Conservation (phyloP, 2,797 vertebrate species). For the Rhincodon typus region DNA sequence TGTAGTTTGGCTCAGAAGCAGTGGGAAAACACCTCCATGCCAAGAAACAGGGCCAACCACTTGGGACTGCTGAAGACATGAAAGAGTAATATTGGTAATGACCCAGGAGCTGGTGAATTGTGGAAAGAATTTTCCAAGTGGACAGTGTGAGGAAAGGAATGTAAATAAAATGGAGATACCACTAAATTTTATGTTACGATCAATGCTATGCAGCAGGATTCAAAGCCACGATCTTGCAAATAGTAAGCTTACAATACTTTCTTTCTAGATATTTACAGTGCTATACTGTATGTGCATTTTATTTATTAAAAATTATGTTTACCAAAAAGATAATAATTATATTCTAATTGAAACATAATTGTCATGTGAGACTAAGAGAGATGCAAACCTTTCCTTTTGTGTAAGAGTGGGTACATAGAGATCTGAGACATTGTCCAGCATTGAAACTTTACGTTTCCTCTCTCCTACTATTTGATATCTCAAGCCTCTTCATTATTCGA, state of each 20-base stretch:
- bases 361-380: not conserved
- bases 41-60: not conserved
- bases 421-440: not conserved
- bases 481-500: not conserved
- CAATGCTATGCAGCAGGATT: not conserved
- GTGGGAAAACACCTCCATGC: not conserved
- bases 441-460: not conserved
- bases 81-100: not conserved
- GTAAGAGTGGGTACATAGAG: not conserved
- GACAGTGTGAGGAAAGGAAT: not conserved
- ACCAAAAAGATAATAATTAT: not conserved
- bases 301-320: not conserved
- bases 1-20: conserved; percentile 13
- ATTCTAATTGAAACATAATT: not conserved
- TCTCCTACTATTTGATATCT: not conserved
- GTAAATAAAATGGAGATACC: not conserved
- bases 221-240: not conserved
- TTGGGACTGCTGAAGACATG: not conserved
- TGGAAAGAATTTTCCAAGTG: not conserved
- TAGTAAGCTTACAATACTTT: not conserved
- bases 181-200: not conserved
- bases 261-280: no score
- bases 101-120: not conserved
- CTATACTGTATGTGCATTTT: not conserved
- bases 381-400: not conserved